Evolutionary conservation across 2,888 invertebrate species (phyloP), one percentile per base, ranked within the genome.

Genomic region (Mythimna loreyi): DNA sequence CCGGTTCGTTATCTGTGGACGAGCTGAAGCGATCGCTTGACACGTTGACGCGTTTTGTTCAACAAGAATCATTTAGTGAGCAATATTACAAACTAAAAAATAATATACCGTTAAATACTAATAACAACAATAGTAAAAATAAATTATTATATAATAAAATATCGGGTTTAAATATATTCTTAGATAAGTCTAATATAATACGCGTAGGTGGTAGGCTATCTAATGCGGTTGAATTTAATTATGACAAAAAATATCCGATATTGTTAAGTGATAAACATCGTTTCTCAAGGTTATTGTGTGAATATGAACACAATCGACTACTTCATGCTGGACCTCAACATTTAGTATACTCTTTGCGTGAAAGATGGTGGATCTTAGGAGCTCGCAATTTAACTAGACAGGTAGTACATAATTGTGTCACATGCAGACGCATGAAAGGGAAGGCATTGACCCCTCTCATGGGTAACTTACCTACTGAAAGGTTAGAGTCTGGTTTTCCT

Each of bases 41-140:
- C 3, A n/a, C 9, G n/a, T 49, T 74, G 28, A 55, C 23, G 6
- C 61, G 13, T 13, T 61, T 58, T 4, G 61, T 65, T 2, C 73
- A 73, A 66, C 25, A 9, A 59, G 13, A 56, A 8, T 56, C 55
- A 13, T 56, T 36, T 56, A 36, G 21, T 36, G 55, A 55, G 13
- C 30, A 56, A 36, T 56, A 36, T 36, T 8, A 33, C 33, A 56
- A 33, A 13, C 4, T 55, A 33, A 55, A 55, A 53, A 55, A 33
- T 13, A 33, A 55, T 21, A 21, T 33, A 55, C 30, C 55, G 30
- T 33, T 55, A 55, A 28, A 33, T 33, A 8, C 33, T 33, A 33
- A 33, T 7, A 56, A 36, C 3, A 56, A 36, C 2, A 56, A 21
- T 7, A 56, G n/a, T n/a, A n/a, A 13, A 36, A 36, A 56, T 16